phyloP scores from a whole-genome alignment of 2,797 vertebrate species.

The Smutsia gigantea region DNA sequence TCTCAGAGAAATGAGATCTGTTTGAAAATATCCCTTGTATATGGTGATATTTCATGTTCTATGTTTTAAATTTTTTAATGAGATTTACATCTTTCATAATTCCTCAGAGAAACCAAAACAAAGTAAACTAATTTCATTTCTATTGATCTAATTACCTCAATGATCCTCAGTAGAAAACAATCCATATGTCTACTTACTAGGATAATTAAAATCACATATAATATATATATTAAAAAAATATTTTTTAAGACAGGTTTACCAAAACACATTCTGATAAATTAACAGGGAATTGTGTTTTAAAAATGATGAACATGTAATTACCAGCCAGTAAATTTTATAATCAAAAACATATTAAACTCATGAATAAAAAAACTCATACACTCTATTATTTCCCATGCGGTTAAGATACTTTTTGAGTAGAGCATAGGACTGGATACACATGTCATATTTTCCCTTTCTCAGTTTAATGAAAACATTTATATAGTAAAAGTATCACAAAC shows the following conservation, averaged over 20 bases:
- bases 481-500: conserved; percentile 35
- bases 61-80: background rate
- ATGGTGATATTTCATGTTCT: background rate
- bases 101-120: background rate
- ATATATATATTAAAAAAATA: background rate
- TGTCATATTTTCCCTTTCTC: background rate
- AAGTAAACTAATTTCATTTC: conserved; percentile 26
- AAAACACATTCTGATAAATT: conserved; percentile 52
- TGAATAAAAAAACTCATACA: conserved; percentile 43
- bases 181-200: background rate
- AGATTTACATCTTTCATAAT: background rate
- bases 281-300: background rate
- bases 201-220: conserved; percentile 40
- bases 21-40: background rate
- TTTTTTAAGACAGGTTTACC: conserved; percentile 50
- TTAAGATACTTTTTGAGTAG: background rate
- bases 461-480: conserved; percentile 20
- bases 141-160: conserved; percentile 41
- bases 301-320: conserved; percentile 32
- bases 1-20: background rate
- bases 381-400: background rate
- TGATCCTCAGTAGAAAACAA: conserved; percentile 21
- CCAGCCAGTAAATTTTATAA: too few relatives aligned
- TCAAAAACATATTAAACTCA: background rate
- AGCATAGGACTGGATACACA: background rate